A percentile compares a stretch with the other conserved stretches of the same genome.
Evolutionary conservation across 2,888 invertebrate genomes (phyloP).

Genomic region (Boloria euphrosyne): DNA sequence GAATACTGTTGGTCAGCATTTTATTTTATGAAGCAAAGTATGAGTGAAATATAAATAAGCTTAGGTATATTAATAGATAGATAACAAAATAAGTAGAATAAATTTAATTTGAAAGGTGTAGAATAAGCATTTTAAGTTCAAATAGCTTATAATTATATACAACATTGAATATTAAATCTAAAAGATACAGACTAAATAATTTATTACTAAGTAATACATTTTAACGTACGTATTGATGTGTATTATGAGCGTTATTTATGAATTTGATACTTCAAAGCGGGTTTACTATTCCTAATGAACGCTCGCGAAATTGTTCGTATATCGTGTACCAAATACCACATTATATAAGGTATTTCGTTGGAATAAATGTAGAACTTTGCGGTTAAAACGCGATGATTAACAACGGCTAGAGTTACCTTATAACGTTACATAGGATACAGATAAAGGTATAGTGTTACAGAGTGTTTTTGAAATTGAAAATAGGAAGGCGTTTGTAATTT

Average conservation of each 20-base stretch:
- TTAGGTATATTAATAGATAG: neutral
- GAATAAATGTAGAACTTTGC: conserved; percentile 48
- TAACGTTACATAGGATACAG: conserved; percentile 49
- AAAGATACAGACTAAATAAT: neutral
- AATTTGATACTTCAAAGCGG: conserved; percentile 65
- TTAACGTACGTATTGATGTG: conserved; percentile 23
- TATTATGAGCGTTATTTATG: conserved; percentile 48
- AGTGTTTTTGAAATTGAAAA: conserved; percentile 39
- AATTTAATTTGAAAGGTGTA: neutral
- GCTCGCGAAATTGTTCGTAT: conserved; percentile 50
- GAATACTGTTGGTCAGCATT: conserved; percentile 19
- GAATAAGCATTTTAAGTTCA: too few relatives aligned
- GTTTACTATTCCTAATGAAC: conserved; percentile 76
- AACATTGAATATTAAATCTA: too few relatives aligned
- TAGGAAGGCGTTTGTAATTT: conserved; percentile 28
- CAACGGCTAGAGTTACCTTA: conserved; percentile 54
- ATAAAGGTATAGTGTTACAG: conserved; percentile 34
- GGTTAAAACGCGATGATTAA: conserved; percentile 61
- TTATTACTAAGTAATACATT: conserved; percentile 21
- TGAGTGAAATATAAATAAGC: neutral
- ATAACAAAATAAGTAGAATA: neutral
- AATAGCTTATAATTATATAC: too few relatives aligned
- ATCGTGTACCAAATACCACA: conserved; percentile 43
- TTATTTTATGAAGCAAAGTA: neutral
- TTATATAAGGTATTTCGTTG: conserved; percentile 40